These are phyloP conservation scores for Tipula lateralis DNA, from an alignment of 2,888 invertebrate species.

Conservation along the genomic window DNA sequence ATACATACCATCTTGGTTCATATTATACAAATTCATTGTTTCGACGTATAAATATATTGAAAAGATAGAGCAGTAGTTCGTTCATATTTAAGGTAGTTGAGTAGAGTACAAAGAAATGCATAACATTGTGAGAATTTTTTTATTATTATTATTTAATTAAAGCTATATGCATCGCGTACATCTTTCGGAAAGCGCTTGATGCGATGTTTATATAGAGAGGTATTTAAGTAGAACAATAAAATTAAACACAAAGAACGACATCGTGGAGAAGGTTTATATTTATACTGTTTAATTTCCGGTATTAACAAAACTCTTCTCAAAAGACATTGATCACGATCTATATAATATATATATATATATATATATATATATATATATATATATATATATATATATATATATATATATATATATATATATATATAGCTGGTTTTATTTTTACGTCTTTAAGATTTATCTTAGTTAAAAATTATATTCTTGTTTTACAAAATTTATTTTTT, in stretches of 20 bases:
- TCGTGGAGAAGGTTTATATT: background rate
- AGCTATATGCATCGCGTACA: background rate
- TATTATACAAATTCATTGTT: background rate
- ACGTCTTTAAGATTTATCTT: background rate
- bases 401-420: too few species aligned
- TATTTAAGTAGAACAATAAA: background rate
- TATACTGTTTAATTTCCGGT: background rate
- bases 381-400: too few species aligned
- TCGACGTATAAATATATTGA: background rate
- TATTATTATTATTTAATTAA: background rate
- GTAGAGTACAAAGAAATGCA: background rate
- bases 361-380: too few species aligned
- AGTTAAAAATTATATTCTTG: background rate
- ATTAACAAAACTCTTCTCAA: conserved; percentile 7
- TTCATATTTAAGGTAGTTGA: background rate
- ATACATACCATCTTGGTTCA: background rate
- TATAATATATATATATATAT: background rate
- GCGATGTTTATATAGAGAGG: background rate
- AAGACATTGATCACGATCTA: conserved; percentile 24
- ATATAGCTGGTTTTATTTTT: too few species aligned
- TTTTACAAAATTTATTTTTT: background rate
- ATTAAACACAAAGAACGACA: background rate
- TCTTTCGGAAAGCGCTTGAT: background rate
- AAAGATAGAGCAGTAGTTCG: background rate
- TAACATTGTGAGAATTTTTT: conserved; percentile 6